phyloP scores from a whole-genome alignment of 2,888 invertebrate genomes.

The Sepioteuthis lessoniana region DNA sequence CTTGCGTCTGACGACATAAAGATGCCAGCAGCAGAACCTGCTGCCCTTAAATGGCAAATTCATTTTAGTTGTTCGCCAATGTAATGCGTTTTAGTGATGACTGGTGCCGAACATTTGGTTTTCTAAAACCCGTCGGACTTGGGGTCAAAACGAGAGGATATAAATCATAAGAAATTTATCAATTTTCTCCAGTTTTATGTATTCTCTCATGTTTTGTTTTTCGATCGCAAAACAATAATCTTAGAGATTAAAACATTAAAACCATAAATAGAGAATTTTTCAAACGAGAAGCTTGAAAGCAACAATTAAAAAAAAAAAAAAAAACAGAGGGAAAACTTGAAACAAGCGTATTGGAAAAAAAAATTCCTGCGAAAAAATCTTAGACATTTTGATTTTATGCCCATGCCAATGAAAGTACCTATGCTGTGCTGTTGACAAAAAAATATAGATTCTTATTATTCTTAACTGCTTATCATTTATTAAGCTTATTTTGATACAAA shows the following conservation, averaged over 20 bases:
- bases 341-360: too few relatives aligned
- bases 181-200: background rate
- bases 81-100: background rate
- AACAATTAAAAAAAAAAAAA: too few relatives aligned
- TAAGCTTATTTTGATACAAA: too few relatives aligned
- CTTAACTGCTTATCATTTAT: too few relatives aligned
- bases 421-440: too few relatives aligned
- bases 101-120: background rate
- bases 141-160: background rate
- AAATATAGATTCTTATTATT: too few relatives aligned
- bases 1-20: background rate
- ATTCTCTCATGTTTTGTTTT: background rate
- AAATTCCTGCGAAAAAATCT: too few relatives aligned
- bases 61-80: slow-evolving; percentile 13
- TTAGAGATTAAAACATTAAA: background rate
- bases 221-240: too few relatives aligned
- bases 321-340: too few relatives aligned
- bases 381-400: too few relatives aligned
- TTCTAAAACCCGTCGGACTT: background rate
- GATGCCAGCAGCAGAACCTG: background rate
- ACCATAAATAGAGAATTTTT: background rate
- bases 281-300: too few relatives aligned
- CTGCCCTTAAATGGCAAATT: slow-evolving; percentile 1
- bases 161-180: background rate
- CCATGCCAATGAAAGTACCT: too few relatives aligned